Conservation (phyloP, 2,113 vertebrate species). For the Barbus barbus region DNA sequence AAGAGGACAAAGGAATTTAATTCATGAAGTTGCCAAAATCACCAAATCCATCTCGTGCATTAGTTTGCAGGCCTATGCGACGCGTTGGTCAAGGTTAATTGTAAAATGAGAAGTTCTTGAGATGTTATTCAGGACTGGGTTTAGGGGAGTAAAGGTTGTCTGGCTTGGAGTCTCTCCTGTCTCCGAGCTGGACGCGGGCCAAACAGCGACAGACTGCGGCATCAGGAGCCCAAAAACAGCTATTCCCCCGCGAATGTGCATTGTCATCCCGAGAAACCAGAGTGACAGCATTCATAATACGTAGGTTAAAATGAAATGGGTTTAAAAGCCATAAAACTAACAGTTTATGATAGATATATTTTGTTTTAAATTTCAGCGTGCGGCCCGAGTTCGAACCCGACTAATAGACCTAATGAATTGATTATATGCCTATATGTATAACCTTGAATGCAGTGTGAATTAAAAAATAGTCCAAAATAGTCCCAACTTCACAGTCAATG, state of each 20-base stretch:
- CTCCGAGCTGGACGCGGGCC: constrained; percentile 53
- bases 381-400: too few relatives aligned
- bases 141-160: not conserved
- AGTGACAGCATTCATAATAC: constrained; percentile 28
- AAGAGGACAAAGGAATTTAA: constrained; percentile 6
- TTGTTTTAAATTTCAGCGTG: too few relatives aligned
- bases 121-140: constrained; percentile 15
- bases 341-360: not conserved
- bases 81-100: not conserved
- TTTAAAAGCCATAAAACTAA: not conserved
- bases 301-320: not conserved
- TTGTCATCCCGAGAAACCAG: constrained; percentile 43
- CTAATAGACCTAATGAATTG: not conserved
- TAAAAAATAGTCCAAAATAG: not conserved
- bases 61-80: not conserved
- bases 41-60: not conserved
- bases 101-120: constrained; percentile 1
- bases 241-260: constrained; percentile 38
- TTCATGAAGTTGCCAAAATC: not conserved
- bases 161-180: constrained; percentile 32
- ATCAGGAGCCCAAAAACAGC: constrained; percentile 27
- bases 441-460: not conserved
- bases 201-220: constrained; percentile 57
- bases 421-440: not conserved
- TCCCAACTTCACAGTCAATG: not conserved